phyloP scores from a whole-genome alignment of 2,888 invertebrate genomes.

The Ormyrus pomaceus region DNA sequence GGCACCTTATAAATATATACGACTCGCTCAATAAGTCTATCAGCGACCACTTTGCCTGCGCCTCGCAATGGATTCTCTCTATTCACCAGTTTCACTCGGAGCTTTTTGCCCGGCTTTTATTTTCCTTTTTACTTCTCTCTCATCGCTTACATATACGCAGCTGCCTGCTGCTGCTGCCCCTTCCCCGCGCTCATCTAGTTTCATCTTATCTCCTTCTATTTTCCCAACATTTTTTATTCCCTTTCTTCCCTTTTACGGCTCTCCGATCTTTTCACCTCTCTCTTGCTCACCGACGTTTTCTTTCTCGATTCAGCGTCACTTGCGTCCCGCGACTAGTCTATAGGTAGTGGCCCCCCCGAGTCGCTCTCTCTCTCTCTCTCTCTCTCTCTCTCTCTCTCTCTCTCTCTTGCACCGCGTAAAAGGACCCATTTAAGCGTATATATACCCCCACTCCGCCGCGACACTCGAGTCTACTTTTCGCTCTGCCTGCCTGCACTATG shows the following conservation, averaged over 20 bases:
- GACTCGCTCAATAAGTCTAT: constrained; percentile 33
- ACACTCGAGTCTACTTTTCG: constrained; percentile 23
- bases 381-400: not conserved
- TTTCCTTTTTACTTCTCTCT: constrained; percentile 14
- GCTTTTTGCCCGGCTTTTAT: constrained; percentile 17
- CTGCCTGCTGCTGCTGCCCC: not conserved
- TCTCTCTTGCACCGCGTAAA: constrained; percentile 34
- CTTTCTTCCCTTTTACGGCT: constrained; percentile 32
- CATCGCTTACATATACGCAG: not conserved
- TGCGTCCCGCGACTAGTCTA: not conserved
- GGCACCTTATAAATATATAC: constrained; percentile 7
- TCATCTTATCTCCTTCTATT: constrained; percentile 56
- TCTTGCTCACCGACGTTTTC: constrained; percentile 1
- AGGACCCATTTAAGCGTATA: constrained; percentile 51
- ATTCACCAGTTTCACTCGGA: not conserved
- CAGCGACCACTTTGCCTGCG: constrained; percentile 19
- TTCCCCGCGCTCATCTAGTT: constrained; percentile 49
- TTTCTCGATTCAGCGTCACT: constrained; percentile 30
- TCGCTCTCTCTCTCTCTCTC: not conserved
- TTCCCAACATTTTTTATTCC: constrained; percentile 54
- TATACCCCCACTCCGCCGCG: constrained; percentile 11
- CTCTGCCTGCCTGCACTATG: constrained; percentile 7
- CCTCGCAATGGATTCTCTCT: constrained; percentile 6
- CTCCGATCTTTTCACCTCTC: constrained; percentile 49
- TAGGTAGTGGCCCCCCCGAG: constrained; percentile 12